Evolutionary conservation across 1,140 invertebrate genomes (phyloP).

Genomic region (Anoplolepis gracilipes): DNA sequence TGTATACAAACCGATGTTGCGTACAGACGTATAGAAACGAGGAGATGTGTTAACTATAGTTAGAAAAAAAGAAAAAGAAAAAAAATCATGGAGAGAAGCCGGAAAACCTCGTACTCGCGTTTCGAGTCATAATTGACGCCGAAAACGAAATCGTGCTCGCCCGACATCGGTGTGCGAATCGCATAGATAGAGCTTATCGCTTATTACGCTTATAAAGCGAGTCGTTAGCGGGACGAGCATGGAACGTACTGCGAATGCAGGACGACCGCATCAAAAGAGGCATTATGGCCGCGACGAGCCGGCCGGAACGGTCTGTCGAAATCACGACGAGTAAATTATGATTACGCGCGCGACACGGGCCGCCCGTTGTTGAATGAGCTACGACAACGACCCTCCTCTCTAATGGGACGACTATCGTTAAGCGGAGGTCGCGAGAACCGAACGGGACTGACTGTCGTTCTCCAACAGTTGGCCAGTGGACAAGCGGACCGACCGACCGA

Average conservation of each 20-base stretch:
- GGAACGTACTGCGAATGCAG: conserved; percentile 14
- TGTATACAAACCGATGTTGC: neutral
- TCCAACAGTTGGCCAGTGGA: neutral
- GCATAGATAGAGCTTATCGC: neutral
- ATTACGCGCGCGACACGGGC: conserved; percentile 27
- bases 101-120: conserved; percentile 4
- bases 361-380: conserved; percentile 9
- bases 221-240: neutral
- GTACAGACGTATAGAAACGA: neutral
- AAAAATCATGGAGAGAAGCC: neutral
- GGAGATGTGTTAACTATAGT: neutral
- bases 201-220: conserved; percentile 54
- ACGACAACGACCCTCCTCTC: neutral
- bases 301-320: conserved; percentile 39
- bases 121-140: neutral
- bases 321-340: conserved; percentile 33
- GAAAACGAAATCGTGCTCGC: neutral
- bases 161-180: neutral
- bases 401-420: conserved; percentile 51
- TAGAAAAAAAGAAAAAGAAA: too few relatives aligned
- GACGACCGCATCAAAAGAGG: neutral
- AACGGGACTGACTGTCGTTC: conserved; percentile 22
- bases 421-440: conserved; percentile 26
- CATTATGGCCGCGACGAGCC: conserved; percentile 16
- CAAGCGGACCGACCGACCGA: neutral